A percentile compares a stretch with the other conserved stretches of the same genome.
Evolutionary conservation across 2,113 vertebrate genomes (phyloP).

Genomic region (Pimephales promelas): DNA sequence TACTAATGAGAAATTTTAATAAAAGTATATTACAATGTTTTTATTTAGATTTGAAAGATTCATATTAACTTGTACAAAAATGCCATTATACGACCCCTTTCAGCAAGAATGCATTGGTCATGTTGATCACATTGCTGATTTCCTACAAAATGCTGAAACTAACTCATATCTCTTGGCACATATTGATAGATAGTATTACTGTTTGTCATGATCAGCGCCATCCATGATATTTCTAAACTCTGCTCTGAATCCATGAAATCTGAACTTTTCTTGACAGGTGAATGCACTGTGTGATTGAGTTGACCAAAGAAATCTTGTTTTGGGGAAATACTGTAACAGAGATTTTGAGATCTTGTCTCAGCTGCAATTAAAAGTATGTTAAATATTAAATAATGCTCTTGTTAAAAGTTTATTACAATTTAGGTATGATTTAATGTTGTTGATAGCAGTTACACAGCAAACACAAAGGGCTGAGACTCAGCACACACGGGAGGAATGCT

Average conservation of each 20-base stretch:
- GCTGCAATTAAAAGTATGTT: background rate
- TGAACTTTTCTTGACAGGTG: background rate
- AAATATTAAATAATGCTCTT: background rate
- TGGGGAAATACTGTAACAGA: background rate
- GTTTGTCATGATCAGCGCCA: background rate
- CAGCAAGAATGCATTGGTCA: too few species aligned
- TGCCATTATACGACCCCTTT: too few species aligned
- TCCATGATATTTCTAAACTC: background rate
- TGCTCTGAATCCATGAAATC: background rate
- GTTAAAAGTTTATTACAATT: background rate
- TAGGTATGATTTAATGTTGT: background rate
- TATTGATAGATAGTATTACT: background rate
- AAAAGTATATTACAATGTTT: too few species aligned
- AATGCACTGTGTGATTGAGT: background rate
- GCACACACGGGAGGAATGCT: background rate
- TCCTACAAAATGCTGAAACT: too few species aligned
- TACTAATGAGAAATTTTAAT: too few species aligned
- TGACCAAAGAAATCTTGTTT: background rate
- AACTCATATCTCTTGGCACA: background rate
- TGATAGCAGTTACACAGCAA: background rate
- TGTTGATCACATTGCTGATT: too few species aligned
- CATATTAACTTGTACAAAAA: too few species aligned
- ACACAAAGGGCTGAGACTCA: constrained; percentile 2
- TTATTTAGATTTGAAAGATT: too few species aligned
- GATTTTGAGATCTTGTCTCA: background rate